Conservation (phyloP, 2,888 invertebrate species). For the Pecten maximus region DNA sequence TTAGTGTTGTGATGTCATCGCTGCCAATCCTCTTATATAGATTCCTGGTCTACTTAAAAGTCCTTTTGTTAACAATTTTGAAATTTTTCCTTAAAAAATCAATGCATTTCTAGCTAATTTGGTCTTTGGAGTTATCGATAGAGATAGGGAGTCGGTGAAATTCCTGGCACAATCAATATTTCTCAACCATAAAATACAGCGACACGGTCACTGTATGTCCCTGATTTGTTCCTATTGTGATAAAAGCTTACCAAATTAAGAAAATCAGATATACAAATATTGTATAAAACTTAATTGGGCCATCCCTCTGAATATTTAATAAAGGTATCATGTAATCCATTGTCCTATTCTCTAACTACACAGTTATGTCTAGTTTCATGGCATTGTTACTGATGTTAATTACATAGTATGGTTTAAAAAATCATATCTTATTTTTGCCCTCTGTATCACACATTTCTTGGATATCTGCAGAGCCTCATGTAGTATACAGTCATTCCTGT, state of each 20-base stretch:
- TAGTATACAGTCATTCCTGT: no score
- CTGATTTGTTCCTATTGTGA: background rate
- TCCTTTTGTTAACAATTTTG: background rate
- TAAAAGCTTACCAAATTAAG: background rate
- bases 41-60: background rate
- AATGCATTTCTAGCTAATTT: background rate
- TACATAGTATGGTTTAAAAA: no score
- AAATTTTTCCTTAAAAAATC: constrained; percentile 4
- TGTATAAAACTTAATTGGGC: background rate
- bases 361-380: no score
- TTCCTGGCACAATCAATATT: background rate
- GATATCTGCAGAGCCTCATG: no score
- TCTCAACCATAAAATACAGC: background rate
- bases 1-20: background rate
- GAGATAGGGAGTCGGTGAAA: background rate
- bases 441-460: no score
- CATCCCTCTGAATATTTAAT: no score
- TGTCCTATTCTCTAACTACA: no score
- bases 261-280: background rate
- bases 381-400: no score
- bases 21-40: background rate
- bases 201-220: background rate
- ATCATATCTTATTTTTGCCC: no score
- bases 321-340: no score
- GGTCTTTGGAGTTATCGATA: background rate